Evolutionary conservation across 2,797 vertebrate species (phyloP).

Genomic region (Peromyscus aztecus): DNA sequence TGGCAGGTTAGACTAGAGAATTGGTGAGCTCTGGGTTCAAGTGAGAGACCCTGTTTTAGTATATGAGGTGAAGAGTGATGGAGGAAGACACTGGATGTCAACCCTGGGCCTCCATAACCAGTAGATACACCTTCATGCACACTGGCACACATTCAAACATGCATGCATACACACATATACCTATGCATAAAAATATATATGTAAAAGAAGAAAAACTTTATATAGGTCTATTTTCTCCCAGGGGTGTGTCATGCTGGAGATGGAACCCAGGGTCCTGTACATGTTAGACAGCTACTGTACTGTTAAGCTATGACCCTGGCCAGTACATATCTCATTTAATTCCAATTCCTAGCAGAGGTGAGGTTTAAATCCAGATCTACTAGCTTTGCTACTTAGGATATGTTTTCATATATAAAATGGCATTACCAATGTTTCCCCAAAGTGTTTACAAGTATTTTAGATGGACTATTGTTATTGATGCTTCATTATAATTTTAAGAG

Average conservation of each 20-base stretch:
- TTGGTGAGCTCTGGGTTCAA: not conserved
- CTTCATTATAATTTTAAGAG: not conserved
- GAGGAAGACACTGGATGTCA: not conserved
- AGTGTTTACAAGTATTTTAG: conserved; percentile 14
- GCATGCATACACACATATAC: not conserved
- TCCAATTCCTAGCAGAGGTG: conserved; percentile 24
- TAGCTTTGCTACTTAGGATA: conserved; percentile 7
- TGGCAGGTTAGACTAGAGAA: not conserved
- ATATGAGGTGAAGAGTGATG: not conserved
- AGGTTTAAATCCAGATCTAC: conserved; percentile 3
- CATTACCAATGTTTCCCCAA: not conserved
- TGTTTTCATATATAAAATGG: not conserved
- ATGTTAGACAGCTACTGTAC: not conserved
- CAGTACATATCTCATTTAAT: not conserved
- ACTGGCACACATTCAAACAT: not conserved
- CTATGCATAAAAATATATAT: not conserved
- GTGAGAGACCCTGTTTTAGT: not conserved
- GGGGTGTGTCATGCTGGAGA: not conserved
- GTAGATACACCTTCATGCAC: no score
- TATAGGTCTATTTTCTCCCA: not conserved
- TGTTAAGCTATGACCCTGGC: not conserved
- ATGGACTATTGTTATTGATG: not conserved
- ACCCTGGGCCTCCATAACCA: not conserved
- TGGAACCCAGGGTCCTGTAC: not conserved
- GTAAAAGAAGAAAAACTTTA: not conserved